Conservation (phyloP, 2,797 vertebrate species). For the Leuciscus waleckii region DNA sequence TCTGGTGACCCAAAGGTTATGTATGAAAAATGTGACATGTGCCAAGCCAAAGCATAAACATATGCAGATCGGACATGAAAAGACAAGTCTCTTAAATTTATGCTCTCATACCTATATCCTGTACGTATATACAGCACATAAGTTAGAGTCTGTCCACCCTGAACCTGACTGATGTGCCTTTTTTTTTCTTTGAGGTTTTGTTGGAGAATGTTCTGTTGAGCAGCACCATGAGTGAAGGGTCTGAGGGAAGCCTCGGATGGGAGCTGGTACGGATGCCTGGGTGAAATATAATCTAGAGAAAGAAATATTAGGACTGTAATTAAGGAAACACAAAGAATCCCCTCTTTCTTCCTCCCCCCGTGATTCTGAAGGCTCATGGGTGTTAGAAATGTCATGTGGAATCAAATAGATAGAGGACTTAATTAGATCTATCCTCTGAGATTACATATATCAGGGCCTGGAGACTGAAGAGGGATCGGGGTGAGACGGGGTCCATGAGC, state of each 20-base stretch:
- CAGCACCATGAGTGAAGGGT: conserved; percentile 13
- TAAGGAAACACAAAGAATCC: conserved; percentile 65
- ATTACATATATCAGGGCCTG: conserved; percentile 45
- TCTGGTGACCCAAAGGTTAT: conserved; percentile 36
- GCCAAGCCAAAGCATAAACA: conserved; percentile 49
- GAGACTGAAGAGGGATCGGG: conserved; percentile 22
- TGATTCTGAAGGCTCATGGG: conserved; percentile 12
- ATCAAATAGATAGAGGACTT: conserved; percentile 52
- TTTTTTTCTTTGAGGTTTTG: conserved; percentile 48
- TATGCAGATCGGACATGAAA: conserved; percentile 53
- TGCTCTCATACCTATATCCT: conserved; percentile 38
- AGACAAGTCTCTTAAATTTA: conserved; percentile 41
- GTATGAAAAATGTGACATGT: conserved; percentile 39
- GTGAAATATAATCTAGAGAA: conserved; percentile 61
- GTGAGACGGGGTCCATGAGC: conserved; percentile 36
- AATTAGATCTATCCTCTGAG: conserved; percentile 56
- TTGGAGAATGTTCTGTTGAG: conserved; percentile 43
- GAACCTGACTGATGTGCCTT: conserved; percentile 40
- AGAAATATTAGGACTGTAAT: conserved; percentile 61
- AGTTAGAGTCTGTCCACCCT: conserved; percentile 41
- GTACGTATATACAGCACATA: conserved; percentile 36
- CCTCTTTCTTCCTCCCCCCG: conserved; percentile 36
- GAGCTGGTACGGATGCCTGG: conserved; percentile 30
- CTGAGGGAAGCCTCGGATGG: conserved; percentile 2
- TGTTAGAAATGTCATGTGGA: conserved; percentile 52